These are phyloP conservation scores for Drosophila fuyamai DNA, from an alignment of 1,140 invertebrate genomes.

Conservation along the genomic window DNA sequence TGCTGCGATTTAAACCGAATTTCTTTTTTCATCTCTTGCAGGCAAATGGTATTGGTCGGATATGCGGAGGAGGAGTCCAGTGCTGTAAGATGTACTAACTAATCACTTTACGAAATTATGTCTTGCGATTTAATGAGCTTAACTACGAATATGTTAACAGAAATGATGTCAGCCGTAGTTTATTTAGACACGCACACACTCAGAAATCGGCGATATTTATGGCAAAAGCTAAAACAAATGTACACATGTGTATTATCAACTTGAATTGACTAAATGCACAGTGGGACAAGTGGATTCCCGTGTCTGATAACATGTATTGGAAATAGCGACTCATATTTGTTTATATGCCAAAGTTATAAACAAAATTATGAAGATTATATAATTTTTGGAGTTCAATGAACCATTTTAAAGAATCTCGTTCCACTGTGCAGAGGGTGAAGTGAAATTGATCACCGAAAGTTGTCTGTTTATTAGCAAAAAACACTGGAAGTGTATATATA, in stretches of 20 bases:
- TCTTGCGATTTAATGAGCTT: conserved; percentile 39
- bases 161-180: conserved; percentile 70
- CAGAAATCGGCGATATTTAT: conserved; percentile 39
- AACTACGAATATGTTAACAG: conserved; percentile 61
- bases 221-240: conserved; percentile 43
- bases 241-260: conserved; percentile 42
- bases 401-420: not conserved
- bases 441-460: conserved; percentile 37
- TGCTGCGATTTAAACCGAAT: conserved; percentile 24
- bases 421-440: conserved; percentile 33
- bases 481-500: conserved; percentile 20
- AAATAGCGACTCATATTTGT: conserved; percentile 31
- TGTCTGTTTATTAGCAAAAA: conserved; percentile 36
- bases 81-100: conserved; percentile 56
- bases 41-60: conserved; percentile 39
- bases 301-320: not conserved
- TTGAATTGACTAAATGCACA: conserved; percentile 57
- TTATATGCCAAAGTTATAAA: conserved; percentile 35
- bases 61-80: conserved; percentile 26
- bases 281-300: conserved; percentile 36
- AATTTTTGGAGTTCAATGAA: not conserved
- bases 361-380: conserved; percentile 16
- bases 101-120: conserved; percentile 50
- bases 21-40: conserved; percentile 60
- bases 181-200: conserved; percentile 49